Conservation (phyloP, 2,113 vertebrate species). For the Salvator merianae region DNA sequence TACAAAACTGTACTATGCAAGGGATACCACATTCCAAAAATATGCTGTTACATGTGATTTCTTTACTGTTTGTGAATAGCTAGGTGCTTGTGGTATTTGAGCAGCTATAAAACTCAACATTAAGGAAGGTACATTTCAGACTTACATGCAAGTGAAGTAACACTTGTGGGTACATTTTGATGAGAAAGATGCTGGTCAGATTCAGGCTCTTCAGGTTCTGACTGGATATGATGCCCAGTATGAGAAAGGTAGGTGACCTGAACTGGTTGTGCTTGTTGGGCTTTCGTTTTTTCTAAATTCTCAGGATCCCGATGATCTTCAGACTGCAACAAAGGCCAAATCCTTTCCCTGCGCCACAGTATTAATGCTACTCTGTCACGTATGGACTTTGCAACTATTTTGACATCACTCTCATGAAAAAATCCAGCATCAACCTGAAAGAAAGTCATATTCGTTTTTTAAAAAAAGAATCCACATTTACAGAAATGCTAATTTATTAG, state of each 20-base stretch:
- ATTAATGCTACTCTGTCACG: conserved; percentile 93
- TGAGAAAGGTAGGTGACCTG: conserved; percentile 78
- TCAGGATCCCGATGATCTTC: conserved; percentile 68
- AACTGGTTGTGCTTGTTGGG: conserved; percentile 76
- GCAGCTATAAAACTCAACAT: fast-evolving
- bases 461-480: fast-evolving
- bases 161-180: conserved; percentile 78
- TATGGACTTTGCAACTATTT: conserved; percentile 95
- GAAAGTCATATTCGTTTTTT: conserved; percentile 8
- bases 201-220: conserved; percentile 83
- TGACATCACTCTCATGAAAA: conserved; percentile 93
- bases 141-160: conserved; percentile 86
- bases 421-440: conserved; percentile 94
- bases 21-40: neutral
- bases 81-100: fast-evolving
- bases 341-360: conserved; percentile 90
- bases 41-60: neutral
- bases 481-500: fast-evolving
- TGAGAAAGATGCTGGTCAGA: conserved; percentile 80
- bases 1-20: no score
- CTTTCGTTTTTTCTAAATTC: conserved; percentile 70
- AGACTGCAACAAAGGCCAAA: conserved; percentile 74
- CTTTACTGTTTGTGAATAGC: neutral
- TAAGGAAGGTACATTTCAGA: fast-evolving
- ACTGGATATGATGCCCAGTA: conserved; percentile 57